Conservation (phyloP, 2,797 vertebrate species). For the Natrix natrix region DNA sequence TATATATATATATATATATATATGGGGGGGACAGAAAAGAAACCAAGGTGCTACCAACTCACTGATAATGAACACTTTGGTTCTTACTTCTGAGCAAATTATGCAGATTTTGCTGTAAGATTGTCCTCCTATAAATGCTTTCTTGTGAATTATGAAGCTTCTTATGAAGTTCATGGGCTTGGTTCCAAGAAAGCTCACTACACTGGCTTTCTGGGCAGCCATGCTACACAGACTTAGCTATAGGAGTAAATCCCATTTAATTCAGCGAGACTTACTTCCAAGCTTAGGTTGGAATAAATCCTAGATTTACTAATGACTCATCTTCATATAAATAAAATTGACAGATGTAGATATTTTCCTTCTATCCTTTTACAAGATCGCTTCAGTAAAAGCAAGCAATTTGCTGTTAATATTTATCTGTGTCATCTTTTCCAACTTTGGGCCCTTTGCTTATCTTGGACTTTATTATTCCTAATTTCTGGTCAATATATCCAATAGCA, state of each 20-base stretch:
- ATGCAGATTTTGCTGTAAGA: neutral
- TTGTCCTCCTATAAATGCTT: neutral
- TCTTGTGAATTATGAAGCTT: neutral
- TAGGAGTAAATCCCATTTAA: neutral
- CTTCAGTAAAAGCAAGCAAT: neutral
- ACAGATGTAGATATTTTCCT: neutral
- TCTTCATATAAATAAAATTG: neutral
- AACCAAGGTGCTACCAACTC: neutral
- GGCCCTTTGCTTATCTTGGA: neutral
- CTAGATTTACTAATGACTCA: neutral
- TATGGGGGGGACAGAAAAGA: neutral
- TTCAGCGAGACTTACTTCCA: neutral
- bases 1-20: neutral
- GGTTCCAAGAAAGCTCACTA: neutral
- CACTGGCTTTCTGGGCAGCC: neutral
- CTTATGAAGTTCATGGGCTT: neutral
- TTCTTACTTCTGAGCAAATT: neutral
- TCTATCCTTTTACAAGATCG: neutral
- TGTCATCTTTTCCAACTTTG: neutral
- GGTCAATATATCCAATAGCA: neutral
- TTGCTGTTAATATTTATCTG: neutral
- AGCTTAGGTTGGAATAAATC: neutral
- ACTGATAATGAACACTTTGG: neutral
- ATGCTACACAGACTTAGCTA: neutral
- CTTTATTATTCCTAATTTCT: neutral